These are phyloP conservation scores for Allacma fusca DNA, from an alignment of 2,888 invertebrate genomes.

Conservation along the genomic window DNA sequence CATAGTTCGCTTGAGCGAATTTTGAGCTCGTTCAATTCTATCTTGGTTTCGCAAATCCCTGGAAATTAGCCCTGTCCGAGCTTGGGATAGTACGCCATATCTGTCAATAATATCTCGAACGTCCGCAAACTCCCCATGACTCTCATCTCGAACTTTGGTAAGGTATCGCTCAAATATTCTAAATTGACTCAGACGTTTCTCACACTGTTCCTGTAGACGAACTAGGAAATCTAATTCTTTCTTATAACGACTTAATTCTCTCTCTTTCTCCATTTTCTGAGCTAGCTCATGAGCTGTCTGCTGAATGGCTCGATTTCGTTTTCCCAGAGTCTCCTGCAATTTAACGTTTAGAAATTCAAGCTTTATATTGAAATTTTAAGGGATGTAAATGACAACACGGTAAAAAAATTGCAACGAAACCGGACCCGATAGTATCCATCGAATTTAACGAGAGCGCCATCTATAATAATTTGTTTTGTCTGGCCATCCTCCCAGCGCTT, in stretches of 20 bases:
- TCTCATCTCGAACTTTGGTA: constrained; percentile 51
- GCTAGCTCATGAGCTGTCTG: constrained; percentile 46
- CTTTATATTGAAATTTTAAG: no score
- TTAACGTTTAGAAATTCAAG: no score
- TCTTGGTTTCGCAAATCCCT: constrained; percentile 46
- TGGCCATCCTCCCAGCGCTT: constrained; percentile 53
- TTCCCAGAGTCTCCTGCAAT: constrained; percentile 50
- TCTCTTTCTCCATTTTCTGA: constrained; percentile 44
- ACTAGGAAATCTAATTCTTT: constrained; percentile 49
- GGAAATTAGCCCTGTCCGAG: constrained; percentile 45
- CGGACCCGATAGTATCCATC: constrained; percentile 54
- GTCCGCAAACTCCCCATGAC: constrained; percentile 58
- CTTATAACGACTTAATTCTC: constrained; percentile 48
- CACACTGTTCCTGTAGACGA: constrained; percentile 46
- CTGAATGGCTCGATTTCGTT: constrained; percentile 50
- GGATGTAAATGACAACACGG: no score
- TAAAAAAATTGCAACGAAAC: no score
- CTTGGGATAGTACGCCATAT: constrained; percentile 53
- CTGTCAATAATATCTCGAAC: constrained; percentile 59
- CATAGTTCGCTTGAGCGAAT: constrained; percentile 51
- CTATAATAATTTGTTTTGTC: constrained; percentile 43
- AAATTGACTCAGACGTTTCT: constrained; percentile 51
- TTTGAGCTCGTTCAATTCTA: constrained; percentile 48
- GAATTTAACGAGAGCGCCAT: constrained; percentile 49
- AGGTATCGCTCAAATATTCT: constrained; percentile 57